Evolutionary conservation across 2,797 vertebrate species (phyloP), one percentile per base, ranked within the genome.

Genomic region (Delichon dasypus): DNA sequence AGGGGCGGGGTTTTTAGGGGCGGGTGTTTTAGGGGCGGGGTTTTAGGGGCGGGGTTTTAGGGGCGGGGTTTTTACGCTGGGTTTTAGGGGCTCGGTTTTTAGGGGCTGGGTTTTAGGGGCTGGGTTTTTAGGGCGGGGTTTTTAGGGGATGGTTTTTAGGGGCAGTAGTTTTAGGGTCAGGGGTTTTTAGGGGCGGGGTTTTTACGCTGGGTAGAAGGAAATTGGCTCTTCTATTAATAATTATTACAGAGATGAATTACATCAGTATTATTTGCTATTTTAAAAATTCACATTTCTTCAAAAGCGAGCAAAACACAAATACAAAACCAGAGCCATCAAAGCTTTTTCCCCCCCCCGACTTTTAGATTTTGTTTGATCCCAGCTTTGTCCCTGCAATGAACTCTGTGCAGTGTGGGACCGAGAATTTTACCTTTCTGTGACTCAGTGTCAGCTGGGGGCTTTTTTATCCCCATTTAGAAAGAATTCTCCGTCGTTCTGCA

Each of bases 281-380:
- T 21, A 21, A 15, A 62, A 47, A 45, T 65, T n/a, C 11, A 32
- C 12, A 3, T 29, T 54, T 70, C 25, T 26, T 23, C 29, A 4
- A 34, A 32, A 44, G 20, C 27, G 2, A 5, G 9, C 8, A 55
- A 54, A 62, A 5, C 38, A 61, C 8, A 64, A 55, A 44, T 11
- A 16, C 19, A 45, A 70, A 78, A 21, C 7, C 30, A 23, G 42
- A 68, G 29, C 15, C 62, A 40, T 11, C 32, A 16, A 62, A 74
- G 16, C 10, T 20, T 62, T 29, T 48, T 17, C 11, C 30, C 4
- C 0, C 16, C 21, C 2, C 6, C 15, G 51, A 0, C 16, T 45
- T 68, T 29, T 9, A 17, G 15, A 4, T 57, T 72, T 76, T 45
- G 7, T 65, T 73, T 47, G 38, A 6, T 71, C n/a, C 2, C 67